phyloP scores from a whole-genome alignment of 2,888 invertebrate genomes.

The Eueremaeus valkanovi region DNA sequence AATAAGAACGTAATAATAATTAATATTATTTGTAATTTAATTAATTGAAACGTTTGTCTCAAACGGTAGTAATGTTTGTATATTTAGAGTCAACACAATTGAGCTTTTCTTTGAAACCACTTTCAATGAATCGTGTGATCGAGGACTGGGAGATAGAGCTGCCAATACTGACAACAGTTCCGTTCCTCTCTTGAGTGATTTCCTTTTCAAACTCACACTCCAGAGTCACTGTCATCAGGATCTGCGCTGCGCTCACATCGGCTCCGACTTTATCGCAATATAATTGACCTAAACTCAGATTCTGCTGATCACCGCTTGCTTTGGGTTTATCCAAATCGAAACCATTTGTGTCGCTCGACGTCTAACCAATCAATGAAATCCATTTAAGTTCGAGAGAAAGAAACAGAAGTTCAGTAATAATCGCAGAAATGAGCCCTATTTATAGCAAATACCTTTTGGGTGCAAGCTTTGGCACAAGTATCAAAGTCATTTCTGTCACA shows the following conservation, averaged over 20 bases:
- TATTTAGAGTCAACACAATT: not conserved
- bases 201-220: not conserved
- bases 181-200: not conserved
- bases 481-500: not conserved
- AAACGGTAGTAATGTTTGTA: too few species aligned
- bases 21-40: too few species aligned
- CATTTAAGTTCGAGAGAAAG: not conserved
- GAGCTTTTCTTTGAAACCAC: constrained; percentile 9
- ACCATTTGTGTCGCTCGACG: constrained; percentile 9
- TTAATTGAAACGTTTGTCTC: too few species aligned
- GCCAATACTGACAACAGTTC: not conserved
- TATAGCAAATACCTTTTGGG: not conserved
- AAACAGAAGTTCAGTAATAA: not conserved
- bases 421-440: not conserved
- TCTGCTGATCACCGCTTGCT: not conserved
- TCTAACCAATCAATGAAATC: not conserved
- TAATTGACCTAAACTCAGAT: not conserved
- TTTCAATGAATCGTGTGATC: not conserved
- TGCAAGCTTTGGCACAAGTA: not conserved
- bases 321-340: constrained; percentile 17
- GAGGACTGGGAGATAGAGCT: not conserved
- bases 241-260: not conserved
- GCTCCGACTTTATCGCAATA: not conserved
- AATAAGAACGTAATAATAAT: too few species aligned
- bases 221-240: not conserved